Base-by-base conservation (phyloP, 2,797 vertebrate genomes). In the Ptychobarbus kaznakovi region DNA sequence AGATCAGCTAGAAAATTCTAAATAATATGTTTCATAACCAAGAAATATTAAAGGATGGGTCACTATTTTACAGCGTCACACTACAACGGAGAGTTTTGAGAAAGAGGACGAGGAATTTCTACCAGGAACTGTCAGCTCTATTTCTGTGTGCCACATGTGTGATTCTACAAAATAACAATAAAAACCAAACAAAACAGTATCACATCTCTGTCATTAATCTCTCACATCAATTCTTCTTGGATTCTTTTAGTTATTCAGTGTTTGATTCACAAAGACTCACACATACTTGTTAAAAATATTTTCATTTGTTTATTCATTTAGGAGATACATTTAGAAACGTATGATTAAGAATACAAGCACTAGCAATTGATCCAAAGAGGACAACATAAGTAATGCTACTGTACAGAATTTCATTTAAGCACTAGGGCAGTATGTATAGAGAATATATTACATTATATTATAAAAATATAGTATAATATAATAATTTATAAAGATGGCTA, bases 61-160 rank as follows among this genome's bases (percentile, higher is more conserved):
- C 70, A 68, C 53, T 90, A 84, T 90, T 88, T 91, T 88, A 16
- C 88, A 91, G 88, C 87, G 72, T 84, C 89, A 76, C 84, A 25
- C 46, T 72, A 84, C 72, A 69, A 28, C 22, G 87, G 86, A 61
- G 89, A 88, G 28, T 79, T 89, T 70, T 89, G 87, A 91, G 83
- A 83, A 58, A 22, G 82, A 83, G 88, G 75, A 83, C 15, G 72
- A 78, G 81, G 70, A 49, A 53, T 80, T 20, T 89, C 80, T 87
- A 63, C 83, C 86, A 80, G 85, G 53, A n/a, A 61, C 58, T 65
- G 68, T 85, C 69, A 80, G 69, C 63, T 20, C 49, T 69, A 68
- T 86, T 63, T 18, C 63, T 86, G 83, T 84, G 66, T 87, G 77
- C 56, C 58, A 78, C 49, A 25, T 85, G 63, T 84, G 75, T 88